Conservation (phyloP, 1,140 invertebrate species). For the Delia radicum region DNA sequence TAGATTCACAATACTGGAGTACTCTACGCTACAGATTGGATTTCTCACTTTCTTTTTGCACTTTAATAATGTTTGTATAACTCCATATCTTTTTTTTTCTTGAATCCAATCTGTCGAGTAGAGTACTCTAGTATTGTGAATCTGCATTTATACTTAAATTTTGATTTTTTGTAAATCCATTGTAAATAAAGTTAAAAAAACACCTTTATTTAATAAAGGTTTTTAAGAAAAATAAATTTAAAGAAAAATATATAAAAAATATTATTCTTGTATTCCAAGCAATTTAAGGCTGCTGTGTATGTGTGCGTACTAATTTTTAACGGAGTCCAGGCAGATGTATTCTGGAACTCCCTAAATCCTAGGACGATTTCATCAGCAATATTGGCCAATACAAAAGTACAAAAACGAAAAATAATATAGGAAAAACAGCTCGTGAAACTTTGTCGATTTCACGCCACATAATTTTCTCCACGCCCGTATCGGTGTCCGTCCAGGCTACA, state of each 20-base stretch:
- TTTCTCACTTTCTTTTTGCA: no score
- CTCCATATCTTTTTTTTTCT: no score
- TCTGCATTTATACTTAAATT: no score
- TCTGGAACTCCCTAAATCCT: constrained; percentile 55
- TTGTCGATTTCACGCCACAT: constrained; percentile 70
- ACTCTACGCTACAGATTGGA: no score
- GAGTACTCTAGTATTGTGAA: no score
- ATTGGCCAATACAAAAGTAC: constrained; percentile 75
- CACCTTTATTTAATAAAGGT: no score
- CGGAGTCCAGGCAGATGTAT: constrained; percentile 51
- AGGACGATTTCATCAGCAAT: constrained; percentile 65
- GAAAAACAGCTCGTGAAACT: constrained; percentile 69
- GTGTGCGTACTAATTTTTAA: constrained; percentile 35
- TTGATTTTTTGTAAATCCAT: no score
- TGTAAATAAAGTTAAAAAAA: no score
- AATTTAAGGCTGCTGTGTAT: neutral
- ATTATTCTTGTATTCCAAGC: neutral
- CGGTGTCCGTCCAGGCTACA: constrained; percentile 64
- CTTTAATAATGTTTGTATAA: no score
- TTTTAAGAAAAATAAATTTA: neutral
- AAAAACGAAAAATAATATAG: constrained; percentile 72
- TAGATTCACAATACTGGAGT: no score
- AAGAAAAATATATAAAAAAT: neutral
- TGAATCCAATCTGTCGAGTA: no score
- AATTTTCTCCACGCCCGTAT: constrained; percentile 66